Evolutionary conservation across 2,797 vertebrate genomes (phyloP).

Genomic region (Erethizon dorsatum): DNA sequence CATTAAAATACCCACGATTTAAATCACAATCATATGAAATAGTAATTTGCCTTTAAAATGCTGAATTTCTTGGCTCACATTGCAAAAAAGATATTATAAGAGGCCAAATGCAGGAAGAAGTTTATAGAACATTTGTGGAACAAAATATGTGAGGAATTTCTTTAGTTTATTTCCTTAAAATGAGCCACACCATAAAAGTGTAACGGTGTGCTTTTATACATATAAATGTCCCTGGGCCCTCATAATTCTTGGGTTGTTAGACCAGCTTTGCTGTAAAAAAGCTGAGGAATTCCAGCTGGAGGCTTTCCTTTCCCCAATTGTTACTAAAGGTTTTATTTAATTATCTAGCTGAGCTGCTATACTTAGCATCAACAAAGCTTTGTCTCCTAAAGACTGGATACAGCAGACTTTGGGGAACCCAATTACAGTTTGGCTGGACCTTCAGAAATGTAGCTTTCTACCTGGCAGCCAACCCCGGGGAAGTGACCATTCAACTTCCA

Average conservation of each 20-base stretch:
- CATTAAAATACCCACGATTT: conserved; percentile 38
- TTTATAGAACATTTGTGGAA: conserved; percentile 84
- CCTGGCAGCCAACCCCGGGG: conserved; percentile 42
- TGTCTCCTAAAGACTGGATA: background rate
- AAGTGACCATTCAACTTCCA: conserved; percentile 4
- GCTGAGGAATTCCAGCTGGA: conserved; percentile 57
- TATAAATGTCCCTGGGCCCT: conserved; percentile 30
- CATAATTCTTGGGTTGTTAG: conserved; percentile 61
- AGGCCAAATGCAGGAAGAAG: conserved; percentile 69
- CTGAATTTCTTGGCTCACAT: conserved; percentile 42
- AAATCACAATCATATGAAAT: conserved; percentile 57
- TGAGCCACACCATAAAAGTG: conserved; percentile 83
- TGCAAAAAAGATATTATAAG: conserved; percentile 72
- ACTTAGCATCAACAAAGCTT: conserved; percentile 40
- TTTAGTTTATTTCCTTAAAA: conserved; percentile 86
- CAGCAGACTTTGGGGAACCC: background rate
- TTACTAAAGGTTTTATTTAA: conserved; percentile 53
- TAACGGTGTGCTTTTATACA: conserved; percentile 68
- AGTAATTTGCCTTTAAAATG: conserved; percentile 65
- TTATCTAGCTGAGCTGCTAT: conserved; percentile 49
- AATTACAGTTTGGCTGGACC: conserved; percentile 5
- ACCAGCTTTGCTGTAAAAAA: conserved; percentile 46
- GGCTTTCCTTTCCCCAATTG: background rate
- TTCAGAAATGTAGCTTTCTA: conserved; percentile 45
- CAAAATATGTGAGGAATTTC: conserved; percentile 83